These are phyloP conservation scores for Drosophila varians DNA, from an alignment of 1,140 invertebrate genomes.

Conservation along the genomic window DNA sequence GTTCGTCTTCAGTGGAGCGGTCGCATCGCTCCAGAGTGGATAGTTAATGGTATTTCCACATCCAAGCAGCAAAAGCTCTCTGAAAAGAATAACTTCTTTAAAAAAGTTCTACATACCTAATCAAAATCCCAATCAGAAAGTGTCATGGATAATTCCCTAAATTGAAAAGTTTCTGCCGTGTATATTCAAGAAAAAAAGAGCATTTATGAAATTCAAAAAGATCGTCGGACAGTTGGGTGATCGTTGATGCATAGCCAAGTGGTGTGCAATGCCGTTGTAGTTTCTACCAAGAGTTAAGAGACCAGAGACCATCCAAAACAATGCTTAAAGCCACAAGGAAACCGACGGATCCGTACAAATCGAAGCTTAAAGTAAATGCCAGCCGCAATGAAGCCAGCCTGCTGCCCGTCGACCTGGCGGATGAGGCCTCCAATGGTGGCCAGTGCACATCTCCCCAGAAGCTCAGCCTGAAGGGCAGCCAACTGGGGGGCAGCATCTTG, in stretches of 20 bases:
- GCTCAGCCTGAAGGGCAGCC: slow-evolving; percentile 90
- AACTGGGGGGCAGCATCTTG: slow-evolving; percentile 91
- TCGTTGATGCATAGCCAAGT: slow-evolving; percentile 62
- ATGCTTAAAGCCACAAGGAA: slow-evolving; percentile 78
- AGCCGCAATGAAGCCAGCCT: slow-evolving; percentile 26
- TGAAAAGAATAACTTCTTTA: background rate
- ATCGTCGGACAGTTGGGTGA: slow-evolving; percentile 33
- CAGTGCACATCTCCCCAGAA: slow-evolving; percentile 85
- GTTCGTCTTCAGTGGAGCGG: slow-evolving; percentile 70
- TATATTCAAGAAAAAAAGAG: slow-evolving; percentile 12
- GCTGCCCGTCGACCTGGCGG: slow-evolving; percentile 19
- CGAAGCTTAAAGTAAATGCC: slow-evolving; percentile 69
- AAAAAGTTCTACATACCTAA: background rate
- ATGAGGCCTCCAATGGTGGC: slow-evolving; percentile 22
- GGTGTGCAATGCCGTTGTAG: slow-evolving; percentile 44
- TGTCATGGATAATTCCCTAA: background rate
- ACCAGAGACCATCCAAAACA: slow-evolving; percentile 46
- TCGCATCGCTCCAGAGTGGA: slow-evolving; percentile 55
- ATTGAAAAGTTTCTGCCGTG: slow-evolving; percentile 8
- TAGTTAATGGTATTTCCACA: slow-evolving; percentile 19
- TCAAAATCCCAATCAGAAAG: background rate
- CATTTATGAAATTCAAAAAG: slow-evolving; percentile 35
- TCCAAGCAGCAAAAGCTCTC: too few species aligned
- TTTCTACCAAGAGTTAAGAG: slow-evolving; percentile 33
- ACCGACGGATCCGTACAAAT: slow-evolving; percentile 65